Percentiles rank a stretch among this genome's conserved stretches.
phyloP scores from a whole-genome alignment of 2,888 invertebrate genomes.

The Ornithoptera priamus region DNA sequence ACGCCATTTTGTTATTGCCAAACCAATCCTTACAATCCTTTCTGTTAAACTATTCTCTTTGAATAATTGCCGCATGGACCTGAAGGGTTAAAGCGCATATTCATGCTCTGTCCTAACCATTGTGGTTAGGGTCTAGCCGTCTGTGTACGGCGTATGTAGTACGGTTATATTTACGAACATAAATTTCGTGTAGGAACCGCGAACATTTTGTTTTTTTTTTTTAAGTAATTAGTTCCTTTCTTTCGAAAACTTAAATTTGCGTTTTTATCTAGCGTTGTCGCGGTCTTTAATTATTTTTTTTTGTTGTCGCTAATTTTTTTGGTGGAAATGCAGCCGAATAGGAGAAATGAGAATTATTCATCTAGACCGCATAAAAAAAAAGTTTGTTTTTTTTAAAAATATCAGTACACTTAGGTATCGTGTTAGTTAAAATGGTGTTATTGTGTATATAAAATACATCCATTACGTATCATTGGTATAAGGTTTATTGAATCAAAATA shows the following conservation, averaged over 20 bases:
- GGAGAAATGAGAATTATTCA: neutral
- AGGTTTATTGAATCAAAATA: too few species aligned
- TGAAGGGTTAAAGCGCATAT: conserved; percentile 77
- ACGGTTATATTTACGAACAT: conserved; percentile 18
- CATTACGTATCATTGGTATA: too few species aligned
- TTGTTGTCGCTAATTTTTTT: neutral
- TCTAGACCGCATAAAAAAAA: neutral
- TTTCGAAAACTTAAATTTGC: conserved; percentile 12
- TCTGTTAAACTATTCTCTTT: conserved; percentile 81
- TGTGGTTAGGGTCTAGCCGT: conserved; percentile 61
- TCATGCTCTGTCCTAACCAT: conserved; percentile 71
- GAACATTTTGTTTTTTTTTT: conserved; percentile 11
- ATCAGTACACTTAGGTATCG: neutral
- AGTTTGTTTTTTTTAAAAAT: neutral
- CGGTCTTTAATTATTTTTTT: conserved; percentile 22
- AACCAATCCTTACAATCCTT: conserved; percentile 73
- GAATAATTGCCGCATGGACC: conserved; percentile 80
- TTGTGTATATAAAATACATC: too few species aligned
- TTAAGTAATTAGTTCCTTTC: conserved; percentile 24
- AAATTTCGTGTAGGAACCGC: conserved; percentile 8
- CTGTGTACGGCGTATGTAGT: conserved; percentile 31
- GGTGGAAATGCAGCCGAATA: neutral
- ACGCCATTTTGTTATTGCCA: conserved; percentile 35
- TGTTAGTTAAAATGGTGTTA: neutral
- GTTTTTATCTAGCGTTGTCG: conserved; percentile 8